Evolutionary conservation across 2,113 vertebrate species (phyloP).

Genomic region (Antechinus stuartii): DNA sequence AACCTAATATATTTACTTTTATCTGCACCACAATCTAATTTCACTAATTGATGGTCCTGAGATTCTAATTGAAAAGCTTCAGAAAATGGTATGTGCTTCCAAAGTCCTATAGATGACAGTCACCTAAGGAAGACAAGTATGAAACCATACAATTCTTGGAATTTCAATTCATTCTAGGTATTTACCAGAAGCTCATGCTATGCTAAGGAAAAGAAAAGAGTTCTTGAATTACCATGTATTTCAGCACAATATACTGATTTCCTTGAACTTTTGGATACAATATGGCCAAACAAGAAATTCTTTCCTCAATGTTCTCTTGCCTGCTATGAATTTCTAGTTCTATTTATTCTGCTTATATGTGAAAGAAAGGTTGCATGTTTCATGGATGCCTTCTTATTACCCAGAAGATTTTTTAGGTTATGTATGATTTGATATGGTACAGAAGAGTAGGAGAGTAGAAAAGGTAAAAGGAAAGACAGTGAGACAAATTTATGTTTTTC

Average conservation of each 20-base stretch:
- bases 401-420: background rate
- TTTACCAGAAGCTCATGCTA: background rate
- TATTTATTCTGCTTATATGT: background rate
- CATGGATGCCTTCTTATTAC: background rate
- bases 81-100: background rate
- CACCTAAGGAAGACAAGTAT: background rate
- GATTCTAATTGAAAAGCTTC: background rate
- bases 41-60: background rate
- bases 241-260: background rate
- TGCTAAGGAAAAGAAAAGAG: background rate
- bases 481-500: background rate
- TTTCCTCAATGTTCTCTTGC: background rate
- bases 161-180: background rate
- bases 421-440: background rate
- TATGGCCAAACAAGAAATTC: background rate
- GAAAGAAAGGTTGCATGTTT: background rate
- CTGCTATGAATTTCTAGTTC: background rate
- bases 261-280: background rate
- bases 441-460: background rate
- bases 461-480: background rate
- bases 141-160: background rate
- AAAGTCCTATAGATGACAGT: background rate
- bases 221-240: background rate
- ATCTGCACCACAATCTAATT: background rate
- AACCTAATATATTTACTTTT: conserved; percentile 24